Base-by-base conservation (phyloP, 1,140 invertebrate species). In the Nomia melanderi region DNA sequence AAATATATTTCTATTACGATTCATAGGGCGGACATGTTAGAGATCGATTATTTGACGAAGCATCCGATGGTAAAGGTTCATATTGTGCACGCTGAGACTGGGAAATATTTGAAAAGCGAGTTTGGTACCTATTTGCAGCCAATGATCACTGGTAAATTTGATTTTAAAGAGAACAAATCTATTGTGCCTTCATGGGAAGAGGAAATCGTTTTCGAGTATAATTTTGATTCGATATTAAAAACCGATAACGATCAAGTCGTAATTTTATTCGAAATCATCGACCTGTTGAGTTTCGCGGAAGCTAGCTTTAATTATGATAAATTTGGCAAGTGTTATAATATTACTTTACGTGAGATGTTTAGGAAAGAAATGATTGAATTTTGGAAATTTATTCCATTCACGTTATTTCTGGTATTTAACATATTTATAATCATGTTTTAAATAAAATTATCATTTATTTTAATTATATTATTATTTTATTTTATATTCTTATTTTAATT, bases 111-210 rank as follows among this genome's bases (percentile, higher is more conserved):
- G 1, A 86, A 83, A 31, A 85, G 60, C n/a, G 77, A 71, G 20
- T 63, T 64, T 12, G 67, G 78, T 33, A 47, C 20, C 1, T 88
- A 86, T 70, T 70, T 91, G 6, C 89, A 90, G n/a, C 89, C 91
- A 5, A 79, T 90, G 36, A 87, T 91, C 27, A 91, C 90, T 6
- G 78, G 79, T 1, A 88, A 87, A 57, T 92, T 90, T 65, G 90
- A 91, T 50, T 91, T 91, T 33, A 89, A 84, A 47, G 85, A 89
- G 25, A 87, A 91, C 8, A 91, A 83, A 62, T 92, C 91, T 7
- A 90, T 93, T 71, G 79, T 88, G 31, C 95, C 95, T 2, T 84
- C 91, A 1, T 96, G 95, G 95, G 94, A 95, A 81, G 95, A 95
- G 82, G 89, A 94, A 63, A 79, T 96, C 0, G 86, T 95, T 47